Evolutionary conservation across 2,113 vertebrate genomes (phyloP).

Genomic region (Phalacrocorax brasilianus): DNA sequence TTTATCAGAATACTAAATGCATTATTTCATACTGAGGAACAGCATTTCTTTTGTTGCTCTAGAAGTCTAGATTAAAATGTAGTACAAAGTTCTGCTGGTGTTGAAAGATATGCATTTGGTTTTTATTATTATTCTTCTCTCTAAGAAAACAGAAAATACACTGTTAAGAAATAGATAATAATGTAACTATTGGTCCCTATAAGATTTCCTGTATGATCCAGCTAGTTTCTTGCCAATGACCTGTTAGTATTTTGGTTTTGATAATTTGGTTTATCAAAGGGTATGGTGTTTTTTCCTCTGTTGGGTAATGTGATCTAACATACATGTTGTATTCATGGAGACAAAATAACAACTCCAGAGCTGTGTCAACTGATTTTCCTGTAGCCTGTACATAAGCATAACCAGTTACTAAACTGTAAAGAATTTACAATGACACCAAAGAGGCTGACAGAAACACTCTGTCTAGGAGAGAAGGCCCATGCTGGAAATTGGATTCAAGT

Average conservation of each 20-base stretch:
- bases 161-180: background rate
- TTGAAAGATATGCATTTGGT: background rate
- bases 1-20: background rate
- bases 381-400: background rate
- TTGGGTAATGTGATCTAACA: background rate
- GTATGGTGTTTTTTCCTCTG: rapidly evolving
- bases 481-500: background rate
- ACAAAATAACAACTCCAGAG: background rate
- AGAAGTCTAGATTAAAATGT: background rate
- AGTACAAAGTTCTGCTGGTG: background rate
- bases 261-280: background rate
- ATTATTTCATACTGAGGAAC: background rate
- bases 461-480: background rate
- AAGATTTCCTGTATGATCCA: background rate
- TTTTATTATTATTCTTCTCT: background rate
- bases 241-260: background rate
- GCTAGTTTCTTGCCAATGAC: background rate
- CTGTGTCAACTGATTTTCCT: background rate
- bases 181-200: background rate
- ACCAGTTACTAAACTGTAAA: background rate
- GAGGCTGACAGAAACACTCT: background rate
- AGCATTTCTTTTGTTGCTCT: background rate
- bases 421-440: background rate
- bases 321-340: too few species aligned
- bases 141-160: background rate